Conservation (phyloP, 2,113 vertebrate genomes). For the Hippopotamus amphibius region DNA sequence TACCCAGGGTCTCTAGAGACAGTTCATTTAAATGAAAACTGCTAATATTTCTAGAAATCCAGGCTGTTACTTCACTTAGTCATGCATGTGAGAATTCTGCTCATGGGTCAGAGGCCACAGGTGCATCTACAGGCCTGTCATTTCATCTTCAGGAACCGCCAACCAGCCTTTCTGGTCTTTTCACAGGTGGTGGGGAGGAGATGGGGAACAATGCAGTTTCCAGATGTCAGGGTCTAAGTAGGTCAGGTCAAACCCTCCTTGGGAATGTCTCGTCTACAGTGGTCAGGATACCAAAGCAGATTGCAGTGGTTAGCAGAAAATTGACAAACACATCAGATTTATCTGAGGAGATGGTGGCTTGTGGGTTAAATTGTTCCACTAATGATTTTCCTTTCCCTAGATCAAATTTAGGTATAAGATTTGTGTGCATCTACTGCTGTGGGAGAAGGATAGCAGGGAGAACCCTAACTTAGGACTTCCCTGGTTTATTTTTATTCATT, state of each 20-base stretch:
- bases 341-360: neutral
- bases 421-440: neutral
- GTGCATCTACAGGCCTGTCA: slow-evolving; percentile 34
- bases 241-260: slow-evolving; percentile 11
- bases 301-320: neutral
- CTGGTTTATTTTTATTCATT: neutral
- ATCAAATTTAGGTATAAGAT: slow-evolving; percentile 14
- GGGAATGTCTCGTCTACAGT: neutral
- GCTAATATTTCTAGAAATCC: slow-evolving; percentile 46
- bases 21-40: slow-evolving; percentile 57
- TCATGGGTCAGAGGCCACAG: slow-evolving; percentile 36
- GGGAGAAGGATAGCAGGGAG: neutral
- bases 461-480: slow-evolving; percentile 37
- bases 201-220: neutral
- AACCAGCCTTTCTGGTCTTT: neutral
- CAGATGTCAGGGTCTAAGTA: slow-evolving; percentile 43
- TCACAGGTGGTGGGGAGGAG: neutral
- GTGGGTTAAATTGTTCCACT: slow-evolving; percentile 12
- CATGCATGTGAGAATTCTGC: neutral
- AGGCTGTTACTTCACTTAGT: slow-evolving; percentile 39
- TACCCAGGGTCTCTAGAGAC: neutral
- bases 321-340: slow-evolving; percentile 26
- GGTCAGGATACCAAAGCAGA: slow-evolving; percentile 11
- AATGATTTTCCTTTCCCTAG: slow-evolving; percentile 55
- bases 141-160: slow-evolving; percentile 1